phyloP scores from a whole-genome alignment of 2,113 vertebrate species.

The Eretmochelys imbricata region DNA sequence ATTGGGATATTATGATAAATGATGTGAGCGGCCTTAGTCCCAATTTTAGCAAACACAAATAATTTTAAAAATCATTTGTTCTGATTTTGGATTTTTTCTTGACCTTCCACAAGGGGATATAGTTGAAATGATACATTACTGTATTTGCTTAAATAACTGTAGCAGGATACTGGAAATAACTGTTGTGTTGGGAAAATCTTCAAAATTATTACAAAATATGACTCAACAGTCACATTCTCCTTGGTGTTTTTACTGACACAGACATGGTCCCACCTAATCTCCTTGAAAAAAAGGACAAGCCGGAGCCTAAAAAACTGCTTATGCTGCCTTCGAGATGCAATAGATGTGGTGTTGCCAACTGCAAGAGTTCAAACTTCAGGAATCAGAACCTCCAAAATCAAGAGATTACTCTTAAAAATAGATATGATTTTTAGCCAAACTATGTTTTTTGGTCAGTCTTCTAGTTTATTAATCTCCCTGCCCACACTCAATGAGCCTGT shows the following conservation, averaged over 20 bases:
- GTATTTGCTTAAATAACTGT: neutral
- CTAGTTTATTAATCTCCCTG: neutral
- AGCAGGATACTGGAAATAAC: neutral
- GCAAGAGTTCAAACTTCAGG: neutral
- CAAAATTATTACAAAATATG: neutral
- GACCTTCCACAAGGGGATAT: neutral
- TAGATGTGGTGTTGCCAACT: neutral
- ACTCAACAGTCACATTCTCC: neutral
- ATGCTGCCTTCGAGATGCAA: neutral
- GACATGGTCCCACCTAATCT: neutral
- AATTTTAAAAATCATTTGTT: neutral
- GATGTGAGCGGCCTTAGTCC: neutral
- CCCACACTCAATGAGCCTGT: neutral
- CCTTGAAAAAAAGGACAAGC: neutral
- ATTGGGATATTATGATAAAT: conserved; percentile 16
- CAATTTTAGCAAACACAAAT: neutral
- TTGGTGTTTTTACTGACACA: neutral
- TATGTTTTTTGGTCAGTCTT: neutral
- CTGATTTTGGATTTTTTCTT: neutral
- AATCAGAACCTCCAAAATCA: neutral
- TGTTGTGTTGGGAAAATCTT: neutral
- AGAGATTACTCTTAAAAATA: neutral
- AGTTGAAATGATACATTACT: neutral
- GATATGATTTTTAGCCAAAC: no score
- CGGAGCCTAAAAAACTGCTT: neutral